Conservation (phyloP, 1,140 invertebrate genomes). For the Lineus longissimus region DNA sequence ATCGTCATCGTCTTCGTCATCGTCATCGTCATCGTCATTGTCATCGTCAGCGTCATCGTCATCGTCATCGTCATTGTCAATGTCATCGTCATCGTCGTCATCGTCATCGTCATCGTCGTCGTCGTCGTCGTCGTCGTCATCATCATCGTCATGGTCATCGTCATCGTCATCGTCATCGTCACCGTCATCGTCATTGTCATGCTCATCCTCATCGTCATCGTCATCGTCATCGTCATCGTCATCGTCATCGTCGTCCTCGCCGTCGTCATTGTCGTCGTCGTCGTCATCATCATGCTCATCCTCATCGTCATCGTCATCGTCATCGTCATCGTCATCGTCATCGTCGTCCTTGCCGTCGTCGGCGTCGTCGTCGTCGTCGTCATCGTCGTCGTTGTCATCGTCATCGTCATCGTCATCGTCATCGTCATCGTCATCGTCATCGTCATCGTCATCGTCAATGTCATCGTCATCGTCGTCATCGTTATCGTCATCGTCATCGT, state of each 20-base stretch:
- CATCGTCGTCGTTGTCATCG: constrained; percentile 3
- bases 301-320: constrained; percentile 14
- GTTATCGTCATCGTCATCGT: neutral
- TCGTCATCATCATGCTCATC: too few species aligned
- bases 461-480: neutral
- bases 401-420: neutral
- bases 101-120: constrained; percentile 14
- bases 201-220: too few species aligned
- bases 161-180: neutral
- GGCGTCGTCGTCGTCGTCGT: too few species aligned
- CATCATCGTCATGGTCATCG: neutral
- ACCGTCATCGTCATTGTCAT: neutral
- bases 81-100: constrained; percentile 13
- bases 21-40: constrained; percentile 8
- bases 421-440: constrained; percentile 9
- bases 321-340: neutral
- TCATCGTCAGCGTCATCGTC: too few species aligned
- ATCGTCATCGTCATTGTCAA: constrained; percentile 4
- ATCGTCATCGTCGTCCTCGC: neutral
- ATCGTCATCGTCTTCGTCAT: constrained; percentile 16
- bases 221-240: neutral
- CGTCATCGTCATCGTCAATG: constrained; percentile 3
- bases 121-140: constrained; percentile 12
- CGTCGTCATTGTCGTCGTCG: neutral
- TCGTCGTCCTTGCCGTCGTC: too few species aligned